Evolutionary conservation across 1,140 invertebrate genomes (phyloP).

Genomic region (Eulimnadia texana): DNA sequence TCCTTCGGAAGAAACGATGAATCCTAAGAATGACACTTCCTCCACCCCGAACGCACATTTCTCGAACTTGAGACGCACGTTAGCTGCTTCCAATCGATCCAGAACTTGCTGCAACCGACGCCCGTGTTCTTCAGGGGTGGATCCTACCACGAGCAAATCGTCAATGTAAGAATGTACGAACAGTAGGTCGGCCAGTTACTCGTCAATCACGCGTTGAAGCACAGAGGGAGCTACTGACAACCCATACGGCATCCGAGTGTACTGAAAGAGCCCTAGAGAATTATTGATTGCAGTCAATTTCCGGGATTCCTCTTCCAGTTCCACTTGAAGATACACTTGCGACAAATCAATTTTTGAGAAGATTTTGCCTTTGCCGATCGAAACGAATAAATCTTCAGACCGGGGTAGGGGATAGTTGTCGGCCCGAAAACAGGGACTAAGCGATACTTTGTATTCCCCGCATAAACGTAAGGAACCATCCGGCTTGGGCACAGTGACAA

Average conservation of each 20-base stretch:
- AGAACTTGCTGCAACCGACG: slow-evolving; percentile 20
- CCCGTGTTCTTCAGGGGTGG: slow-evolving; percentile 19
- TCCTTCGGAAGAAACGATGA: slow-evolving; percentile 9
- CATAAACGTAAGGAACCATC: slow-evolving; percentile 32
- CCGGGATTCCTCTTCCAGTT: slow-evolving; percentile 23
- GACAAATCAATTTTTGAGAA: slow-evolving; percentile 27
- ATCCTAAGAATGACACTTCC: slow-evolving; percentile 14
- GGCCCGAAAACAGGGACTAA: slow-evolving; percentile 25
- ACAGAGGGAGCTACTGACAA: slow-evolving; percentile 19
- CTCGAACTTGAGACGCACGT: slow-evolving; percentile 24
- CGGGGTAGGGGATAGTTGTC: slow-evolving; percentile 26
- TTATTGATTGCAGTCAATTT: slow-evolving; percentile 26
- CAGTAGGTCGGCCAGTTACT: slow-evolving; percentile 7
- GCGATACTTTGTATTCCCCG: slow-evolving; percentile 33
- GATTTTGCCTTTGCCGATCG: slow-evolving; percentile 21
- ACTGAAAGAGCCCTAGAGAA: not conserved
- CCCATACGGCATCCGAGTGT: slow-evolving; percentile 10
- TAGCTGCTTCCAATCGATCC: slow-evolving; percentile 17
- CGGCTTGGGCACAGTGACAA: slow-evolving; percentile 34
- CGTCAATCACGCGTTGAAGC: slow-evolving; percentile 23
- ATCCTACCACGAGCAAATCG: slow-evolving; percentile 22
- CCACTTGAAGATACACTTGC: slow-evolving; percentile 25
- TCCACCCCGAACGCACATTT: slow-evolving; percentile 21
- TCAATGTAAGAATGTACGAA: slow-evolving; percentile 13
- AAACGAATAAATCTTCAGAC: slow-evolving; percentile 26